Conservation (phyloP, 2,888 invertebrate genomes). For the Agelastica alni region DNA sequence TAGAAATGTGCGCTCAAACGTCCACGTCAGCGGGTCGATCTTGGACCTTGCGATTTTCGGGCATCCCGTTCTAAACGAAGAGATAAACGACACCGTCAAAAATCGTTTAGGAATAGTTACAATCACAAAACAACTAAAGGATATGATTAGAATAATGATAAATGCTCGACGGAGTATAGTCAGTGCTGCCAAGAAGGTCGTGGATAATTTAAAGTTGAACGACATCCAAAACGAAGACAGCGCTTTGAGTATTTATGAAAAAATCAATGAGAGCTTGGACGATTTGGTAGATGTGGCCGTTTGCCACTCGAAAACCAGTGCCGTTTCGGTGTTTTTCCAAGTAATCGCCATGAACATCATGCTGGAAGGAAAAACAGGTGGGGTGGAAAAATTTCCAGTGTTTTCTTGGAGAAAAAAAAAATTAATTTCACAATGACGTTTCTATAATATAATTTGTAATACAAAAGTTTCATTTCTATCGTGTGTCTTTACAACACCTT, state of each 20-base stretch:
- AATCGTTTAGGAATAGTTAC: conserved; percentile 56
- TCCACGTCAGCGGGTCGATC: conserved; percentile 60
- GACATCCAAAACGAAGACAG: conserved; percentile 44
- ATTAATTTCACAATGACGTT: too few relatives aligned
- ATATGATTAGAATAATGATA: conserved; percentile 44
- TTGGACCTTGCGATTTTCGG: conserved; percentile 68
- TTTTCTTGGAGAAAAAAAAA: too few relatives aligned
- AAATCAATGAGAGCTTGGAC: conserved; percentile 46
- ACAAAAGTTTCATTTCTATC: too few relatives aligned
- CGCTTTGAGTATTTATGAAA: conserved; percentile 49
- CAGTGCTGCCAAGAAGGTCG: conserved; percentile 19
- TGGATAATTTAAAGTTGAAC: conserved; percentile 50
- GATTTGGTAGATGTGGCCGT: conserved; percentile 45
- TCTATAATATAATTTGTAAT: too few relatives aligned
- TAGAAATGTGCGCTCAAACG: conserved; percentile 52
- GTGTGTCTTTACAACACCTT: too few relatives aligned
- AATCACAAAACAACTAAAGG: conserved; percentile 30
- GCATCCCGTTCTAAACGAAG: conserved; percentile 62
- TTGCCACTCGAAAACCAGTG: conserved; percentile 58
- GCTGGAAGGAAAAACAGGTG: conserved; percentile 59
- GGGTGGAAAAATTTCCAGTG: not conserved
- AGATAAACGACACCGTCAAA: conserved; percentile 57
- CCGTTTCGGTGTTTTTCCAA: conserved; percentile 61
- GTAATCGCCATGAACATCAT: conserved; percentile 62
- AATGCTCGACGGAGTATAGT: conserved; percentile 20